phyloP scores from a whole-genome alignment of 1,140 invertebrate species.

The Pseudomyrmex dendroicus region DNA sequence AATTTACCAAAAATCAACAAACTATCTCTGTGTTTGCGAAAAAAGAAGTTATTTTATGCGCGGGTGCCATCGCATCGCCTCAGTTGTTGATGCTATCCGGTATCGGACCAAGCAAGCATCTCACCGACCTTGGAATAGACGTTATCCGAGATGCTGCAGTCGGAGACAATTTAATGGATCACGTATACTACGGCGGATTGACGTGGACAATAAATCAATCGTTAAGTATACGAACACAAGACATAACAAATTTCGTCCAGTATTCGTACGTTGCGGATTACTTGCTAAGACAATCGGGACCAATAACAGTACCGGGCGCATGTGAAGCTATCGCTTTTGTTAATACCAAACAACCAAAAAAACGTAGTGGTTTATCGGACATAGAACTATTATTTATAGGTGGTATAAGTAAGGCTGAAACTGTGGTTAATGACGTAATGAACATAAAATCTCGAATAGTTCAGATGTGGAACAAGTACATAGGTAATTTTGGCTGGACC shows the following conservation, averaged over 20 bases:
- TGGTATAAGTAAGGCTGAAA: conserved; percentile 85
- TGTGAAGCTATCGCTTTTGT: conserved; percentile 92
- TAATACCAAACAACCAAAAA: conserved; percentile 88
- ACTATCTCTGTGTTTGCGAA: conserved; percentile 86
- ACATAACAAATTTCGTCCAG: conserved; percentile 67
- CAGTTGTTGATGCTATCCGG: conserved; percentile 93
- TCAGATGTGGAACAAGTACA: conserved; percentile 85
- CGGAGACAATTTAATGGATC: conserved; percentile 92
- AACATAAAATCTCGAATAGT: conserved; percentile 82
- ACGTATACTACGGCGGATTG: conserved; percentile 89
- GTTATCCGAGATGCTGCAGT: conserved; percentile 90
- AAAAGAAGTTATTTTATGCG: conserved; percentile 92
- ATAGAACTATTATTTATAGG: conserved; percentile 90
- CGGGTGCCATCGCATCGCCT: conserved; percentile 91
- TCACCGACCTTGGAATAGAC: conserved; percentile 87
- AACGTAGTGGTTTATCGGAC: conserved; percentile 89
- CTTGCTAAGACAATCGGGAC: conserved; percentile 87
- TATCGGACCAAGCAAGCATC: conserved; percentile 90
- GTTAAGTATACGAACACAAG: conserved; percentile 65
- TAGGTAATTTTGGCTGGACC: conserved; percentile 86
- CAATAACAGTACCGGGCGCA: conserved; percentile 91
- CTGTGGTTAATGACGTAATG: conserved; percentile 85
- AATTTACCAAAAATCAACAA: conserved; percentile 86
- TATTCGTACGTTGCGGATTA: conserved; percentile 82
- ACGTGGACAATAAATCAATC: conserved; percentile 88